Base-by-base conservation (phyloP, 35 echinoderm and acorn worm species). In the Lytechinus variegatus region DNA sequence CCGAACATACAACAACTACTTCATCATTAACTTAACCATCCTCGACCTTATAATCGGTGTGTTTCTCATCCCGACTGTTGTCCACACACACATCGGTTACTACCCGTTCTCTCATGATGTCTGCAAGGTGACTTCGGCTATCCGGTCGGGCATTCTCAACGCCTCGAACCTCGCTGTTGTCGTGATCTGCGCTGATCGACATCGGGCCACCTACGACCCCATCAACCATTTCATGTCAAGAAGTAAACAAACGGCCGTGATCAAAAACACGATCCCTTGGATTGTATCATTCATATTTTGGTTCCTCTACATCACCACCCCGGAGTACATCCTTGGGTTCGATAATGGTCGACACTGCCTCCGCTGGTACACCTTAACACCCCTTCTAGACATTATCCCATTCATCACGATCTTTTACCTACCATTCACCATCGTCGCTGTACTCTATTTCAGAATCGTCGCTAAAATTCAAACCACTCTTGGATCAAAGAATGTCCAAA, bases 1-100 rank as follows among this genome's bases (percentile, higher is more conserved):
- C 6, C 95, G 95, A 55, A 96, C 95, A 11, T 96, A 96, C 56
- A 91, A 66, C 55, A 96, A 96, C 95, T 96, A 92, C 55, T 96
- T 96, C 60, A 96, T 96, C 89, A 96, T 96, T 55, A 96, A 96
- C n/a, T 56, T 96, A n/a, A 55, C 56, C 51, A 91, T 96, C 56
- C 52, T 86, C 0, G 95, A 96, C 29, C 21, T 96, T 28, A 61
- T 89, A 54, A 28, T 16, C 5, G 95, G 95, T 11, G 52, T 96
- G 54, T 29, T 53, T 19, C 89, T 96, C 54, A 89, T 91, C 58
- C 27, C 86, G 4, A 55, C 13, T 8, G 54, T 66, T 2, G 44
- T 52, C 27, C 58, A 92, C 44, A 72, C 58, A 9, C 66, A 86
- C 88, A 54, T 92, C 54, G 89, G 95, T 8, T 66, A 57, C 27